A percentile compares a stretch with the other conserved stretches of the same genome.
Evolutionary conservation across 1,140 invertebrate genomes (phyloP).

Genomic region (Drosophila lowei): DNA sequence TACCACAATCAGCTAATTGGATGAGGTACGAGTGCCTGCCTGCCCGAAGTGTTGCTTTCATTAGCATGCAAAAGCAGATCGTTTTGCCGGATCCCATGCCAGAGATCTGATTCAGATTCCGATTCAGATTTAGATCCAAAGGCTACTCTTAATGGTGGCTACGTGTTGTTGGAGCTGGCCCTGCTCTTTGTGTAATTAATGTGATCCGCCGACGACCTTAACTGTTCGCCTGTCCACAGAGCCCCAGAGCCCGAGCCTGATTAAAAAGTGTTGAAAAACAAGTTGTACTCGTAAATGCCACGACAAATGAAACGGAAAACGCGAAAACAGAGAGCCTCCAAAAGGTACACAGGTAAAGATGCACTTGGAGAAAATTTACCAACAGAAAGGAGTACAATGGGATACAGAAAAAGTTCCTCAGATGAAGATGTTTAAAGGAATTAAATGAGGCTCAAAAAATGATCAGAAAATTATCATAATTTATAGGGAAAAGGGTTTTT

Average conservation of each 20-base stretch:
- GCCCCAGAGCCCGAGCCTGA: constrained; percentile 49
- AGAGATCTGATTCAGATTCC: no score
- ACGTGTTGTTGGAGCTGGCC: constrained; percentile 51
- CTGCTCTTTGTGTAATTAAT: constrained; percentile 70
- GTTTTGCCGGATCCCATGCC: constrained; percentile 30
- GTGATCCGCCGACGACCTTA: constrained; percentile 72
- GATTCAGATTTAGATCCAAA: constrained; percentile 31
- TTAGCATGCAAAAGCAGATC: constrained; percentile 65
- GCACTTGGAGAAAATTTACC: not conserved
- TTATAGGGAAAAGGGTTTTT: no score
- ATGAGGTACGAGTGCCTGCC: constrained; percentile 32
- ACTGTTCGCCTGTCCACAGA: constrained; percentile 66
- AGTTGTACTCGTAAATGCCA: constrained; percentile 55
- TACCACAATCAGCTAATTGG: constrained; percentile 78
- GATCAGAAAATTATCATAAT: no score
- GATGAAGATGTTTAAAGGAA: no score
- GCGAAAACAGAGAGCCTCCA: constrained; percentile 11
- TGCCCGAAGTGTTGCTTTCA: constrained; percentile 65
- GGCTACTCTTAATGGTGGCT: constrained; percentile 57
- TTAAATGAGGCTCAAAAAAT: no score
- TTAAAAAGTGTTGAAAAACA: constrained; percentile 78
- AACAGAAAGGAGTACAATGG: not conserved
- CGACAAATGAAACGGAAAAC: constrained; percentile 58
- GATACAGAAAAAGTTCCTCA: no score
- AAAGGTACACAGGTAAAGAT: no score